These are phyloP conservation scores for Cyanoderma ruficeps DNA, from an alignment of 2,113 vertebrate genomes.

Conservation along the genomic window DNA sequence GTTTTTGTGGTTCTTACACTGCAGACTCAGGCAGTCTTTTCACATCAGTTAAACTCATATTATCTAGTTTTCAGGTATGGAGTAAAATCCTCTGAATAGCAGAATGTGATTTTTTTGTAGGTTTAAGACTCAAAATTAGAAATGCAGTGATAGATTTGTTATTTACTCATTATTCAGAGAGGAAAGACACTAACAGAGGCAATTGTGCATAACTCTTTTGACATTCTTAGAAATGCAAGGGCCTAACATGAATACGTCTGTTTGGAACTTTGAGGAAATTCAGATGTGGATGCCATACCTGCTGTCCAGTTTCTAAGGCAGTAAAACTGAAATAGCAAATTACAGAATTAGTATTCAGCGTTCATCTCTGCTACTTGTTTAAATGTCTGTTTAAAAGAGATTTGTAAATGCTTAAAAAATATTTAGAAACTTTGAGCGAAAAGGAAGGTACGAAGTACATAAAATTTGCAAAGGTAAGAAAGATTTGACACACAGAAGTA, in stretches of 20 bases:
- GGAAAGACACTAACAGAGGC: neutral
- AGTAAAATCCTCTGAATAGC: neutral
- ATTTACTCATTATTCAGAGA: neutral
- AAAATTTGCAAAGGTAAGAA: neutral
- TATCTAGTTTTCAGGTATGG: neutral
- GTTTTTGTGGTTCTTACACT: neutral
- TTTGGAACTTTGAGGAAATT: conserved; percentile 12
- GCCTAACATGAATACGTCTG: neutral
- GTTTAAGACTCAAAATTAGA: neutral
- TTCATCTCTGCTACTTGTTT: neutral
- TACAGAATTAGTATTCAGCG: neutral
- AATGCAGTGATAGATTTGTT: neutral
- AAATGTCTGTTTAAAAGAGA: conserved; percentile 24
- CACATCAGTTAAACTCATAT: neutral
- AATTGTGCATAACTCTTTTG: neutral
- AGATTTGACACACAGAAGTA: neutral
- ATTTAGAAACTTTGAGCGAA: neutral
- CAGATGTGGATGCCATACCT: neutral
- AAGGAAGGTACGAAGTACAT: neutral
- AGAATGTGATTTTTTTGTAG: neutral
- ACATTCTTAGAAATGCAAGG: neutral
- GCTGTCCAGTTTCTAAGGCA: neutral
- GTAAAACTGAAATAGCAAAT: conserved; percentile 11
- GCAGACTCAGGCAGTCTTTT: neutral
- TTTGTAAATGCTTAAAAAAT: neutral